A percentile compares a stretch with the other conserved stretches of the same genome.
phyloP scores from a whole-genome alignment of 2,888 invertebrate genomes.

The Xestia ashworthii region DNA sequence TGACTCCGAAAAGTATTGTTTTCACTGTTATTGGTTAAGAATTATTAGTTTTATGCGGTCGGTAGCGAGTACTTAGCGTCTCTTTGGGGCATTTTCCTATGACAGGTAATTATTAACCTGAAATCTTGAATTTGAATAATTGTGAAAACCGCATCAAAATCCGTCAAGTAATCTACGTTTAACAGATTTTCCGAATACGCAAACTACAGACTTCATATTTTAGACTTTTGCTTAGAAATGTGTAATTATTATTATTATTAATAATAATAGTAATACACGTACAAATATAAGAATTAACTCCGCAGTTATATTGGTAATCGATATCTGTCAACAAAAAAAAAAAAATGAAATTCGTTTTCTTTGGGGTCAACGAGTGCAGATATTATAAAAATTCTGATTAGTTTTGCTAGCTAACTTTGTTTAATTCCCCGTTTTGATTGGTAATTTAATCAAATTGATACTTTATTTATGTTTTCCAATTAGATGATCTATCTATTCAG shows the following conservation, averaged over 20 bases:
- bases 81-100: not conserved
- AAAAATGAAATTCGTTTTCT: not conserved
- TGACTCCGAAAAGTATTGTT: not conserved
- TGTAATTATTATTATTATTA: too few relatives aligned
- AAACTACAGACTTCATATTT: too few relatives aligned
- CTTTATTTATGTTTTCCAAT: not conserved
- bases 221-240: too few relatives aligned
- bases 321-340: too few relatives aligned
- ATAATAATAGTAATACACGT: too few relatives aligned
- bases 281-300: too few relatives aligned
- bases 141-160: not conserved
- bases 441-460: not conserved
- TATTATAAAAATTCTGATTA: not conserved
- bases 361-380: too few relatives aligned
- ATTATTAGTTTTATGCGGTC: not conserved
- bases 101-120: not conserved
- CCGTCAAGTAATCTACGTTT: not conserved
- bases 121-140: not conserved
- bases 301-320: not conserved
- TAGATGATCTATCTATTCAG: not conserved
- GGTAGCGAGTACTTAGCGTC: not conserved
- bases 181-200: too few relatives aligned
- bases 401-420: not conserved
- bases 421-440: not conserved
- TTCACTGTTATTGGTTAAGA: not conserved